phyloP scores from a whole-genome alignment of 2,113 vertebrate genomes.

The Heterotis niloticus region DNA sequence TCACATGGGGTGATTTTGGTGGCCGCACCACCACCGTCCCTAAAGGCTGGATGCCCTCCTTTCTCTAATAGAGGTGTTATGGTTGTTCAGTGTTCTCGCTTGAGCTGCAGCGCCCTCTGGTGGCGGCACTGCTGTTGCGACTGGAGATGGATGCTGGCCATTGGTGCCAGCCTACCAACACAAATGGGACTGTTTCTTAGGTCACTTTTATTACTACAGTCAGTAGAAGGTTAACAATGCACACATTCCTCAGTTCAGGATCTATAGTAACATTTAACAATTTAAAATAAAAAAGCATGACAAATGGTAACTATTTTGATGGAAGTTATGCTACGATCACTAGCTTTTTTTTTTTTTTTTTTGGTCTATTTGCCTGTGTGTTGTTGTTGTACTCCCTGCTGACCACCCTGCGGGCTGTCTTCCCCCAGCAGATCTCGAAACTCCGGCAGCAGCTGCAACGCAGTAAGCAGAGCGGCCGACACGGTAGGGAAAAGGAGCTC shows the following conservation, averaged over 20 bases:
- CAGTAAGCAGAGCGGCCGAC: constrained; percentile 75
- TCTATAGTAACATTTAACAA: too few species aligned
- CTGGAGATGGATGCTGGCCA: neutral
- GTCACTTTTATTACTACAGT: too few species aligned
- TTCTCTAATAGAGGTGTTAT: neutral
- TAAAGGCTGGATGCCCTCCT: neutral
- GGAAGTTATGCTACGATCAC: too few species aligned
- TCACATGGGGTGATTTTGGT: too few species aligned
- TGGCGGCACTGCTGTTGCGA: neutral
- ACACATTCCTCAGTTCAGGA: too few species aligned
- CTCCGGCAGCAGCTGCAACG: constrained; percentile 80
- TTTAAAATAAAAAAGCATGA: too few species aligned
- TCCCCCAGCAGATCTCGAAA: constrained; percentile 75
- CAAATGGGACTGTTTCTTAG: neutral
- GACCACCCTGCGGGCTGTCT: neutral
- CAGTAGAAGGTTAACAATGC: too few species aligned
- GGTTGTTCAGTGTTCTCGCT: neutral
- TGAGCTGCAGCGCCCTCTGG: neutral
- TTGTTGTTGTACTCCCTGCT: neutral
- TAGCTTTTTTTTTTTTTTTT: too few species aligned
- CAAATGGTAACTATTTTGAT: too few species aligned
- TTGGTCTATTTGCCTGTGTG: too few species aligned
- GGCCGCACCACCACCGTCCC: neutral
- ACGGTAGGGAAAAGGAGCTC: constrained; percentile 73
- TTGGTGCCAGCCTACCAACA: neutral